Base-by-base conservation (phyloP, 2,888 invertebrate species). In the Drosophila maculinotata region DNA sequence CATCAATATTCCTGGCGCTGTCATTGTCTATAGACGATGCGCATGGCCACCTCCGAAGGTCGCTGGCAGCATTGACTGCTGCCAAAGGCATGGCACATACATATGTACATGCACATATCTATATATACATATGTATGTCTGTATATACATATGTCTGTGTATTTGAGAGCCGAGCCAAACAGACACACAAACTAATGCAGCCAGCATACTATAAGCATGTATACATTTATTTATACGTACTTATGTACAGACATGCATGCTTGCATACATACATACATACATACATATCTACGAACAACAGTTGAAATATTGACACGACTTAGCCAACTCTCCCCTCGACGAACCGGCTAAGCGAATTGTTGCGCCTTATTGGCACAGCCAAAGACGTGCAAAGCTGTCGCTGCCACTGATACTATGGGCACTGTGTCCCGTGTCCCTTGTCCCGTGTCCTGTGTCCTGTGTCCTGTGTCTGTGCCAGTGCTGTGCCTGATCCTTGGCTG, bases 271-370 rank as follows among this genome's bases (percentile, higher is more conserved):
- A 26, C 12, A 26, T 28, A 30, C 10, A n/a, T n/a, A 20, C 3
- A 10, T 10, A 7, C 3, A n/a, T 17, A 17, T 7, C 20, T 31
- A 33, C 17, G 20, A 20, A 36, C 26, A 26, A 28, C 33, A 67
- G 77, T 68, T 73, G 77, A 74, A 74, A 73, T 74, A 74, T 77
- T 74, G 77, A 77, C 74, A 74, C 58, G 73, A 72, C 68, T 68
- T 30, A 39, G 23, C 23, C 30, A 15, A 36, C 42, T 33, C 51
- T 23, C 20, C 59, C 20, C 33, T 47, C 20, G 23, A 31, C 30
- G 45, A 31, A n/a, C 31, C 25, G 25, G 57, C 58, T 62, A 28
- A 67, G 77, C 67, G 72, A 57, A 72, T 76, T 73, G 73, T 73
- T 73, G 73, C 77, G 77, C 77, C 77, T 73, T 74, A 74, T 74